Evolutionary conservation across 2,888 invertebrate genomes (phyloP).

Genomic region (Apeira syringaria): DNA sequence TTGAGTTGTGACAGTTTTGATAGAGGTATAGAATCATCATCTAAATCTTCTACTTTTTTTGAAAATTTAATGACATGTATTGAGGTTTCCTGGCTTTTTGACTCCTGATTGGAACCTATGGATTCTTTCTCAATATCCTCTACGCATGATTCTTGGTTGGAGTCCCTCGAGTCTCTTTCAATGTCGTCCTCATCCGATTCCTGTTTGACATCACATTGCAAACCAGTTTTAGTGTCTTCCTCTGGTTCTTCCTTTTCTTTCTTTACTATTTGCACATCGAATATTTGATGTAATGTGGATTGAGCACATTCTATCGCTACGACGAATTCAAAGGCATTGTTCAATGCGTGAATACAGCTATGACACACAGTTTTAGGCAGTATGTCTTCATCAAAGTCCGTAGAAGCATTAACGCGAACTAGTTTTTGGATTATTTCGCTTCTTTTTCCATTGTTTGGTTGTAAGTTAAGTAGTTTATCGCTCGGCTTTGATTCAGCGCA

Average conservation of each 20-base stretch:
- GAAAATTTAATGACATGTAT: background rate
- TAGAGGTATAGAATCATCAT: constrained; percentile 35
- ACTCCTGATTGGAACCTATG: background rate
- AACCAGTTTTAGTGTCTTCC: background rate
- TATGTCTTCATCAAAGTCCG: constrained; percentile 41
- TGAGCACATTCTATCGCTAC: constrained; percentile 54
- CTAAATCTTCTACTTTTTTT: constrained; percentile 9
- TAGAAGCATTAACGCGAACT: constrained; percentile 43
- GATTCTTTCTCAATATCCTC: no score
- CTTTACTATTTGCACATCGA: constrained; percentile 42
- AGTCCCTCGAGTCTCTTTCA: background rate
- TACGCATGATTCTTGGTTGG: background rate
- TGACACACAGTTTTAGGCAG: constrained; percentile 59
- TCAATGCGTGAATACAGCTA: constrained; percentile 47
- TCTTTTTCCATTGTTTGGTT: constrained; percentile 36
- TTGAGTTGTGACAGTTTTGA: constrained; percentile 43
- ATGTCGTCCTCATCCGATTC: constrained; percentile 5
- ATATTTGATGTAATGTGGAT: constrained; percentile 37
- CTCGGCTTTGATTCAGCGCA: constrained; percentile 54
- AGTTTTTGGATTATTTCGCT: constrained; percentile 48
- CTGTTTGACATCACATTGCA: constrained; percentile 3
- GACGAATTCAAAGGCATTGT: constrained; percentile 56
- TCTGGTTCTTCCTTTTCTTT: constrained; percentile 36
- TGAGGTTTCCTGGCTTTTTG: constrained; percentile 2
- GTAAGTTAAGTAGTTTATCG: constrained; percentile 47